phyloP scores from a whole-genome alignment of 2,113 vertebrate species.

The Columba livia region DNA sequence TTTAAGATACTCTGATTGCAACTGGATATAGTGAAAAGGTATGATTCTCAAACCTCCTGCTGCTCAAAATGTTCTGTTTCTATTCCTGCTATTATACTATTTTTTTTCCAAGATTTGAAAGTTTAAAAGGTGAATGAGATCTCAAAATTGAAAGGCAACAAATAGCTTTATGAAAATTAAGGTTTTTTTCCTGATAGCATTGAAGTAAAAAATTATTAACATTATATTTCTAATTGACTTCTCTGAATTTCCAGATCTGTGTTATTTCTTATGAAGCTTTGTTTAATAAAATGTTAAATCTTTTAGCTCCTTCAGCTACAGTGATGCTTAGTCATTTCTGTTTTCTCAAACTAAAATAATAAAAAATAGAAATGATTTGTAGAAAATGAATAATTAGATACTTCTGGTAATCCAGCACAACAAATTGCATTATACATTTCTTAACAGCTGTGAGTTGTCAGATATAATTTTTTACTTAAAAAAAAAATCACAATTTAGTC shows the following conservation, averaged over 20 bases:
- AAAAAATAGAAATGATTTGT: background rate
- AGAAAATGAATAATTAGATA: background rate
- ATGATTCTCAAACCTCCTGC: background rate
- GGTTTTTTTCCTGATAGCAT: background rate
- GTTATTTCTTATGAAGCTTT: background rate
- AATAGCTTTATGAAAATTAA: conserved; percentile 8
- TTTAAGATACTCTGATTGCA: background rate
- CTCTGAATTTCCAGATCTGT: background rate
- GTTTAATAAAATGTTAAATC: background rate
- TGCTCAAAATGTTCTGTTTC: background rate
- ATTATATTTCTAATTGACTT: background rate
- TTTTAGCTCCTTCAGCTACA: background rate
- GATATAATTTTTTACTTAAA: background rate
- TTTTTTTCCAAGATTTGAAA: background rate
- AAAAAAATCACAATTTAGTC: background rate
- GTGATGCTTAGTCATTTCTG: background rate
- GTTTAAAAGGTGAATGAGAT: conserved; percentile 1
- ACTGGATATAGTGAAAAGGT: background rate
- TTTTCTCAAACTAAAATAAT: background rate
- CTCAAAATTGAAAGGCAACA: background rate
- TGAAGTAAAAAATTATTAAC: conserved; percentile 18
- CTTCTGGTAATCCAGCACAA: background rate
- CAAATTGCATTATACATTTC: background rate
- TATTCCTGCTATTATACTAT: background rate
- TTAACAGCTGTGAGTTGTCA: background rate